phyloP scores from a whole-genome alignment of 2,797 vertebrate species.

The Darevskia mixta region DNA sequence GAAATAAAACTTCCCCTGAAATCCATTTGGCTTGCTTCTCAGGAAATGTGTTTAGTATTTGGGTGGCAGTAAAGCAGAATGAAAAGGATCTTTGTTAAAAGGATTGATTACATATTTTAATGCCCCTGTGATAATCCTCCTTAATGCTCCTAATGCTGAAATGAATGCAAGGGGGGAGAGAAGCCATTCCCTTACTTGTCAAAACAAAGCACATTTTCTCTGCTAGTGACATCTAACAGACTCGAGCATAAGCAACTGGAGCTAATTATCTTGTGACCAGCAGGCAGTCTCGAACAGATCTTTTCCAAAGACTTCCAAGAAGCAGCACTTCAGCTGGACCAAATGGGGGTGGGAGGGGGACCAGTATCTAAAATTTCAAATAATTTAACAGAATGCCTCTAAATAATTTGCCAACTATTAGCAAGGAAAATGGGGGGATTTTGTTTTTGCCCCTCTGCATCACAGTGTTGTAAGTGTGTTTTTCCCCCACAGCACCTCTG shows the following conservation, averaged over 20 bases:
- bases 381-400: slow-evolving; percentile 71
- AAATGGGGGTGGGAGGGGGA: slow-evolving; percentile 56
- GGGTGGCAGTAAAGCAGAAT: slow-evolving; percentile 34
- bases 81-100: slow-evolving; percentile 75
- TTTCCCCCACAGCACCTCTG: slow-evolving; percentile 49
- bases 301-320: slow-evolving; percentile 59
- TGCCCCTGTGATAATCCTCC: slow-evolving; percentile 66
- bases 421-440: slow-evolving; percentile 51
- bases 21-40: slow-evolving; percentile 16
- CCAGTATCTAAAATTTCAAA: slow-evolving; percentile 73
- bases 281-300: slow-evolving; percentile 68
- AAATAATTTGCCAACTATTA: slow-evolving; percentile 74
- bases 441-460: slow-evolving; percentile 23
- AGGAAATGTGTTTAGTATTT: slow-evolving; percentile 15
- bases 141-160: slow-evolving; percentile 68
- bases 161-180: slow-evolving; percentile 61
- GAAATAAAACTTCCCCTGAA: slow-evolving; percentile 2
- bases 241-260: slow-evolving; percentile 52
- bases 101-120: slow-evolving; percentile 73
- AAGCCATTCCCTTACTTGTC: slow-evolving; percentile 49
- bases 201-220: slow-evolving; percentile 59
- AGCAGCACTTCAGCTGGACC: slow-evolving; percentile 64
- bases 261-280: slow-evolving; percentile 71
- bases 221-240: slow-evolving; percentile 55
- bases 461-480: slow-evolving; percentile 23